Base-by-base conservation (phyloP, 2,888 invertebrate species). In the Drosophila planitibia region DNA sequence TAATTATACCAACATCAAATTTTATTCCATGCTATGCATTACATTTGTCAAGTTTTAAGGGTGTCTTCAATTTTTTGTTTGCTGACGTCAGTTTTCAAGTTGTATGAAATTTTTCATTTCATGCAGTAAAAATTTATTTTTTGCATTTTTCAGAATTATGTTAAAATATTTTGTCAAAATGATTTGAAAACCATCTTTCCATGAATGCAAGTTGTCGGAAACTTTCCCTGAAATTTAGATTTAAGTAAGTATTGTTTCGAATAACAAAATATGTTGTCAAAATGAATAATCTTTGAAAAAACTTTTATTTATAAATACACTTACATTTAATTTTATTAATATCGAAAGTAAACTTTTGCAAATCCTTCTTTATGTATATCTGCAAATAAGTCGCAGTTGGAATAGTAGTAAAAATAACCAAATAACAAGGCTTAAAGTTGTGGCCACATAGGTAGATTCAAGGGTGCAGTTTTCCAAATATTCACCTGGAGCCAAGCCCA, bases 401-500 rank as follows among this genome's bases (percentile, higher is more conserved):
- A 67, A 63, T 59, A 67, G 59, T 73, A 63, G 47, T 28, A 10
- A 4, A 28, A 16, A 66, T 51, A 37, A 35, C n/a, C 14, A 60
- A 35, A 52, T 22, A 32, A 33, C 37, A 35, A 54, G 39, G 39
- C 32, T 62, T 58, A 72, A 25, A 39, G n/a, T 51, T 64, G 41
- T 41, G 12, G 22, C 35, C 25, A 54, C 60, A 52, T 32, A n/a
- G 33, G n/a, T 28, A 28, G 52, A n/a, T 51, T 41, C 33, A 47
- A 51, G 63, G 54, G 53, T 41, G 52, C 52, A 33, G 52, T 51
- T 22, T 28, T 35, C 14, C 47, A 41, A 60, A 47, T 51, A 35
- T 35, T 54, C 53, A 61, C 37, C 61, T 30, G 61, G 35, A 35
- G 52, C 64, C 69, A 61, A 65, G 54, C 61, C 75, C 74, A 58